phyloP scores from a whole-genome alignment of 2,797 vertebrate genomes.

The Takifugu rubripes region DNA sequence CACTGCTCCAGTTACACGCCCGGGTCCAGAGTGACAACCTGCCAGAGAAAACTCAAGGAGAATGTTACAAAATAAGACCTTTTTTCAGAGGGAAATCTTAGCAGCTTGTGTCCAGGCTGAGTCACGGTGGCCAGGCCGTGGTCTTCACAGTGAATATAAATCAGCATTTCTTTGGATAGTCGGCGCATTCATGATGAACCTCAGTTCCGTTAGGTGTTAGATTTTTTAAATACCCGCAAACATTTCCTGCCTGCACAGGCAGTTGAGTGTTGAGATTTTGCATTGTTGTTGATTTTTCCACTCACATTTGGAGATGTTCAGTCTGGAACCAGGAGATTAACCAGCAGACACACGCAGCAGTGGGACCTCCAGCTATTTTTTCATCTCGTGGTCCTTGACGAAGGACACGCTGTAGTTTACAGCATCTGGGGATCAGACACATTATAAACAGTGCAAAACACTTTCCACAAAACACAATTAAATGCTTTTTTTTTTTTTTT shows the following conservation, averaged over 20 bases:
- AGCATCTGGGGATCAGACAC: too few relatives aligned
- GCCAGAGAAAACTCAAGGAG: constrained; percentile 12
- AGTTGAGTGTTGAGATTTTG: too few relatives aligned
- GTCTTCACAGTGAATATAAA: constrained; percentile 38
- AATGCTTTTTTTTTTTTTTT: too few relatives aligned
- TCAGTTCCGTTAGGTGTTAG: background rate
- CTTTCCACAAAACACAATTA: too few relatives aligned
- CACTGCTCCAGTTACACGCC: constrained; percentile 5
- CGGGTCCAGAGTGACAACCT: constrained; percentile 4
- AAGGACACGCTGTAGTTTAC: too few relatives aligned
- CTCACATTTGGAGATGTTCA: too few relatives aligned
- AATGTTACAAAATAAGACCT: constrained; percentile 37
- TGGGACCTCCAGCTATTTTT: too few relatives aligned
- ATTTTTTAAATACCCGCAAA: background rate
- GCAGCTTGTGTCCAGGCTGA: constrained; percentile 25
- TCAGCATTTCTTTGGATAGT: constrained; percentile 26
- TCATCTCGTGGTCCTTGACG: too few relatives aligned
- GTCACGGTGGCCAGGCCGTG: constrained; percentile 36
- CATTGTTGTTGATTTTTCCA: too few relatives aligned
- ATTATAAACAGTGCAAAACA: too few relatives aligned
- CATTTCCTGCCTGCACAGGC: background rate
- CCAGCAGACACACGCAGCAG: too few relatives aligned
- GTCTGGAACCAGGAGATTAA: too few relatives aligned
- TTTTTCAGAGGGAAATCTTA: constrained; percentile 41
- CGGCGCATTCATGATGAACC: constrained; percentile 4